Conservation (phyloP, 2,113 vertebrate genomes). For the Pelmatolapia mariae region DNA sequence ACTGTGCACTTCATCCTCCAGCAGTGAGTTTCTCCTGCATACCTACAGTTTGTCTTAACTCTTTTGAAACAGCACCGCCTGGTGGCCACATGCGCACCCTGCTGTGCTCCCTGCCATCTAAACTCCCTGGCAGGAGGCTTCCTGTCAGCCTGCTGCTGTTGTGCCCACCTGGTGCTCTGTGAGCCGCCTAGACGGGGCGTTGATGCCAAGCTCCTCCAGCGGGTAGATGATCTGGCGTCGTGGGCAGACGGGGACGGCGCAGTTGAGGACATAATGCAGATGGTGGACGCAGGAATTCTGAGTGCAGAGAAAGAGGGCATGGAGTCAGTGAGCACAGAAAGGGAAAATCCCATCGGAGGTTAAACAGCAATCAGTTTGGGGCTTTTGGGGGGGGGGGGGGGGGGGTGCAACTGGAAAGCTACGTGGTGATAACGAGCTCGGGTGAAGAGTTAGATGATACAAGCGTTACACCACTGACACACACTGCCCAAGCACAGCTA, state of each 20-base stretch:
- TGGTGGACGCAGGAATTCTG: slow-evolving; percentile 80
- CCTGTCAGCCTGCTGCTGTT: slow-evolving; percentile 66
- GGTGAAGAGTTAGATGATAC: slow-evolving; percentile 12
- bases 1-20: not conserved
- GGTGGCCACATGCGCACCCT: slow-evolving; percentile 4
- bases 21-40: not conserved
- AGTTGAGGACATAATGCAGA: slow-evolving; percentile 83
- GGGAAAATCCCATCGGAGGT: not conserved
- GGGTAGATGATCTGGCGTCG: slow-evolving; percentile 94
- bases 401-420: not conserved
- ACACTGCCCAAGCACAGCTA: not conserved
- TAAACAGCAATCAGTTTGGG: not conserved
- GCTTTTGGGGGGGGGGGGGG: not conserved
- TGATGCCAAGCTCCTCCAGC: slow-evolving; percentile 87
- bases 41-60: not conserved
- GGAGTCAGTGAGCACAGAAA: not conserved
- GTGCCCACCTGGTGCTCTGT: slow-evolving; percentile 82
- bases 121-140: slow-evolving; percentile 61
- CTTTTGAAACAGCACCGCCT: slow-evolving; percentile 49
- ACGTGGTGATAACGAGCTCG: slow-evolving; percentile 5
- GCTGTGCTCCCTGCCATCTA: slow-evolving; percentile 65
- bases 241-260: slow-evolving; percentile 86
- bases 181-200: slow-evolving; percentile 82
- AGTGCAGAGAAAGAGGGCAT: slow-evolving; percentile 57
- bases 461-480: not conserved